Percentiles rank a stretch among this genome's conserved stretches.
Conservation (phyloP, 2,797 vertebrate genomes). For the Argentina silus region DNA sequence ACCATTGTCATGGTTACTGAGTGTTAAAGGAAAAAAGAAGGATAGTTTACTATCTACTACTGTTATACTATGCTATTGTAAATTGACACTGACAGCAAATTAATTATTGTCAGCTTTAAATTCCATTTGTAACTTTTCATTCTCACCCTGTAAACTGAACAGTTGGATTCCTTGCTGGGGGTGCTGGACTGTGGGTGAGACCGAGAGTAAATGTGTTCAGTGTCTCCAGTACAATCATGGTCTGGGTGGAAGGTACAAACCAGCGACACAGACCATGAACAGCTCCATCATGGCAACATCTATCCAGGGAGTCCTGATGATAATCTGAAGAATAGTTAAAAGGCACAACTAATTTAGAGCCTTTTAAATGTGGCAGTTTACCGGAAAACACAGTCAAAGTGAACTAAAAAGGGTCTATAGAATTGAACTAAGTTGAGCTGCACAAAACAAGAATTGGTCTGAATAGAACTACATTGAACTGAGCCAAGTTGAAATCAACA, state of each 20-base stretch:
- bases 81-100: not conserved
- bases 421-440: not conserved
- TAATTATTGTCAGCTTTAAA: too few species aligned
- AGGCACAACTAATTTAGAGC: not conserved
- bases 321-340: constrained; percentile 40
- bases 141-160: constrained; percentile 40
- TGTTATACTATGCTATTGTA: too few species aligned
- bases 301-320: constrained; percentile 55
- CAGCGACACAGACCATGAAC: constrained; percentile 38
- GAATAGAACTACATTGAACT: not conserved
- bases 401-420: not conserved
- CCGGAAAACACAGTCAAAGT: not conserved
- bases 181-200: not conserved
- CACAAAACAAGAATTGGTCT: not conserved
- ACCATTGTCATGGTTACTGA: constrained; percentile 31
- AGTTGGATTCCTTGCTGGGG: not conserved
- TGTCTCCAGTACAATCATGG: constrained; percentile 45
- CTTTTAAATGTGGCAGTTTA: not conserved
- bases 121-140: too few species aligned
- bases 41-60: not conserved
- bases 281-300: constrained; percentile 47
- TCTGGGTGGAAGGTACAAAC: constrained; percentile 57
- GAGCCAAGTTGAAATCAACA: not conserved
- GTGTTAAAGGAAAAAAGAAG: not conserved
- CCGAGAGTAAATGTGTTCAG: constrained; percentile 50